Percentiles rank a stretch among this genome's conserved stretches.
Evolutionary conservation across 2,888 invertebrate genomes (phyloP).

Genomic region (Galeopsomyia nigrocyanea): DNA sequence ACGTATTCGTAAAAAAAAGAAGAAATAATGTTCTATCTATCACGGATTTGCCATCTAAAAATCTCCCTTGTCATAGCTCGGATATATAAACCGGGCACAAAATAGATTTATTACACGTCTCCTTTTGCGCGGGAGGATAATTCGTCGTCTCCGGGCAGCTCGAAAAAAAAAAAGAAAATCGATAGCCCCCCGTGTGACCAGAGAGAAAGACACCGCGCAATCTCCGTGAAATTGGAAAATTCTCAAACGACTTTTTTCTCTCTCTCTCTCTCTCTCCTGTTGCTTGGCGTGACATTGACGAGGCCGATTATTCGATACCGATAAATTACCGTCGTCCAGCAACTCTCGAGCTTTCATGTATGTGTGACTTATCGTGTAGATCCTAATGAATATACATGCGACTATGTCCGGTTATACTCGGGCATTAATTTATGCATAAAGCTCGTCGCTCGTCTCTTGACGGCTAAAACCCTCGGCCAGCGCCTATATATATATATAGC

Average conservation of each 20-base stretch:
- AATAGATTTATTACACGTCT: no score
- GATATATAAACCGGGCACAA: no score
- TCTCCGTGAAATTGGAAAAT: constrained; percentile 49
- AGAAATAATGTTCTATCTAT: no score
- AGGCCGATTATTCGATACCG: constrained; percentile 37
- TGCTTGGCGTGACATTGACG: constrained; percentile 18
- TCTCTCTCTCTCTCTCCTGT: neutral
- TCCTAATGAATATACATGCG: constrained; percentile 49
- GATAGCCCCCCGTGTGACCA: no score
- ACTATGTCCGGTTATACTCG: neutral
- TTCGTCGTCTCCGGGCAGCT: no score
- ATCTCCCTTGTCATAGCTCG: no score
- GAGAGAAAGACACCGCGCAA: constrained; percentile 11
- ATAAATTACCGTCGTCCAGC: constrained; percentile 42
- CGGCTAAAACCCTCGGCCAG: no score
- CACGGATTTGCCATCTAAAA: no score
- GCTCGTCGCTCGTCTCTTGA: neutral
- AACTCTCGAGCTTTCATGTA: constrained; percentile 26
- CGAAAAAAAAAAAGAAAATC: no score
- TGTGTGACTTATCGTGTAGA: constrained; percentile 45
- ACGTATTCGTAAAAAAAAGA: no score
- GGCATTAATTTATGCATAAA: constrained; percentile 35
- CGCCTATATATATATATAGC: no score
- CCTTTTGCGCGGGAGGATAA: no score
- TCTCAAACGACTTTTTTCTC: constrained; percentile 31